phyloP scores from a whole-genome alignment of 2,888 invertebrate species.

The Drosophila kambysellisi region DNA sequence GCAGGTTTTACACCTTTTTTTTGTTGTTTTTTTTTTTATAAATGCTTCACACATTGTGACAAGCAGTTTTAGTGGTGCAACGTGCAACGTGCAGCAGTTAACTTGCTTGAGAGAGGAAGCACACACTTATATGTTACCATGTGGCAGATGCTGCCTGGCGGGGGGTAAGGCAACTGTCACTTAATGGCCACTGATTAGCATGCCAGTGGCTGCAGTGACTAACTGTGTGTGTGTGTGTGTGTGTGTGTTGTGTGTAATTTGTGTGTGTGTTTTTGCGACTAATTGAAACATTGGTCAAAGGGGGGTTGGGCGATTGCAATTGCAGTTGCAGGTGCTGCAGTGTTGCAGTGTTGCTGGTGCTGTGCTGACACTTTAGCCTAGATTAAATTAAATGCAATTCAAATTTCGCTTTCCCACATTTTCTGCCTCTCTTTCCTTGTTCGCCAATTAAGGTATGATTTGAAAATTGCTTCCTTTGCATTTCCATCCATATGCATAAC shows the following conservation, averaged over 20 bases:
- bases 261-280: conserved; percentile 16
- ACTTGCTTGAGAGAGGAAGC: conserved; percentile 33
- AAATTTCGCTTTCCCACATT: conserved; percentile 31
- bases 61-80: conserved; percentile 19
- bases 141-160: conserved; percentile 55
- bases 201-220: conserved; percentile 32
- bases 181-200: conserved; percentile 73
- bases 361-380: conserved; percentile 38
- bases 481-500: conserved; percentile 23
- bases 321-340: conserved; percentile 7
- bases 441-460: conserved; percentile 36
- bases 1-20: conserved; percentile 41
- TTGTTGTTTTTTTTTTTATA: not conserved
- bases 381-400: conserved; percentile 40
- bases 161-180: conserved; percentile 43
- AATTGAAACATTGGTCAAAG: conserved; percentile 63
- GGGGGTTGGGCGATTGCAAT: not conserved
- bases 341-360: conserved; percentile 25
- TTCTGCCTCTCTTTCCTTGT: not conserved
- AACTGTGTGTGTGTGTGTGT: conserved; percentile 7
- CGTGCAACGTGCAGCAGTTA: conserved; percentile 41
- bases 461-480: conserved; percentile 30
- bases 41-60: conserved; percentile 43
- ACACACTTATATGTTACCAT: conserved; percentile 53
- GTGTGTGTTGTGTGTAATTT: conserved; percentile 9